Conservation (phyloP, 2,113 vertebrate genomes). For the Neolamprologus tretocephalus region DNA sequence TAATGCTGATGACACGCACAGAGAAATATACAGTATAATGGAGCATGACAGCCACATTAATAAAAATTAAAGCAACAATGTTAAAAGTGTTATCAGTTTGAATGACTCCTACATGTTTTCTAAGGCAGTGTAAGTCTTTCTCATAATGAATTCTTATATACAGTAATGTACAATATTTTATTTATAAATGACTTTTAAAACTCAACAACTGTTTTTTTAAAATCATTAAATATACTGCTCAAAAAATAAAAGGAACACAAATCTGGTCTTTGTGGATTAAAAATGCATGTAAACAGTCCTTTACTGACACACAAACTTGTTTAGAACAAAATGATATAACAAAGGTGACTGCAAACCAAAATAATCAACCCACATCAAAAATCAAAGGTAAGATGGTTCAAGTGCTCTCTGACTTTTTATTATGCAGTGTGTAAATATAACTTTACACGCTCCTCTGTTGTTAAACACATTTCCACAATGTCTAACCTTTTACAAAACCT, state of each 20-base stretch:
- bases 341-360: neutral
- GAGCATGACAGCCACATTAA: neutral
- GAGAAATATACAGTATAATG: neutral
- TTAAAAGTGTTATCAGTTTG: neutral
- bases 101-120: neutral
- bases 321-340: neutral
- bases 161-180: neutral
- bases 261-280: neutral
- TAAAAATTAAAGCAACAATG: neutral
- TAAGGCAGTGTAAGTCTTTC: neutral
- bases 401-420: neutral
- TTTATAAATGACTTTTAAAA: neutral
- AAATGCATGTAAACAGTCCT: neutral
- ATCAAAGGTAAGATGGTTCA: neutral
- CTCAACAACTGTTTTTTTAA: neutral
- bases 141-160: neutral
- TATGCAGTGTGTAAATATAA: neutral
- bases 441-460: neutral
- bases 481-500: neutral
- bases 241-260: neutral
- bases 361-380: neutral
- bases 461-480: neutral
- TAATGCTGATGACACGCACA: neutral
- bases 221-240: neutral
- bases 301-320: neutral